These are phyloP conservation scores for Philhelius pedissequus DNA, from an alignment of 2,888 invertebrate species.

Conservation along the genomic window DNA sequence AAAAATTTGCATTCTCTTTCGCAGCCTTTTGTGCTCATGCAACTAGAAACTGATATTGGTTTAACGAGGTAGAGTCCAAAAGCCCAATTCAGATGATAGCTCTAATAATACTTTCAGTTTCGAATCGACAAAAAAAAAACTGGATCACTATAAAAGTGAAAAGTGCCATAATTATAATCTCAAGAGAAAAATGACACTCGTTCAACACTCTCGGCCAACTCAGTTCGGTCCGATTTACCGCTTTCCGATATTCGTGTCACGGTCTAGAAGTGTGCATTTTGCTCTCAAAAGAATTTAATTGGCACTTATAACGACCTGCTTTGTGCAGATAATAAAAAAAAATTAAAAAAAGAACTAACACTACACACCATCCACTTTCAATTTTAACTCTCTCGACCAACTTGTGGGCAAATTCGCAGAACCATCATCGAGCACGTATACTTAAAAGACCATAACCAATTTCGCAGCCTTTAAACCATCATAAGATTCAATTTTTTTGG, in stretches of 20 bases:
- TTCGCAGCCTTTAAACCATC: conserved; percentile 35
- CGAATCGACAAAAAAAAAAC: not conserved
- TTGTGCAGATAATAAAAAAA: not conserved
- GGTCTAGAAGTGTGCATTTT: not conserved
- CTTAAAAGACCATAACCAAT: conserved; percentile 54
- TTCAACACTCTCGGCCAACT: not conserved
- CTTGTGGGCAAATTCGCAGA: conserved; percentile 10
- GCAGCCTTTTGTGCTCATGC: too few relatives aligned
- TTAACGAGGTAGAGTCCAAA: too few relatives aligned
- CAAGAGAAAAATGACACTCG: not conserved
- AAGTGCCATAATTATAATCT: not conserved
- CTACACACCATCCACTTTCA: conserved; percentile 21
- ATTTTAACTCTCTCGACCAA: conserved; percentile 9
- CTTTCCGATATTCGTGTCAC: not conserved
- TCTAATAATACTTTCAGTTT: not conserved
- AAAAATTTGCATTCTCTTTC: too few relatives aligned
- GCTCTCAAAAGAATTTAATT: conserved; percentile 39
- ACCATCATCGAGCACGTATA: conserved; percentile 42
- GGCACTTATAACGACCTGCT: conserved; percentile 18
- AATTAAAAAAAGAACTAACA: not conserved
- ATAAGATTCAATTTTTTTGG: conserved; percentile 51
- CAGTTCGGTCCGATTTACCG: not conserved
- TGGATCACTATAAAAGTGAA: not conserved
- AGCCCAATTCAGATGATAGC: too few relatives aligned
- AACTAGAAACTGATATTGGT: too few relatives aligned